These are phyloP conservation scores for Melanotaenia nigrans DNA, from an alignment of 2,797 vertebrate species.

Conservation along the genomic window DNA sequence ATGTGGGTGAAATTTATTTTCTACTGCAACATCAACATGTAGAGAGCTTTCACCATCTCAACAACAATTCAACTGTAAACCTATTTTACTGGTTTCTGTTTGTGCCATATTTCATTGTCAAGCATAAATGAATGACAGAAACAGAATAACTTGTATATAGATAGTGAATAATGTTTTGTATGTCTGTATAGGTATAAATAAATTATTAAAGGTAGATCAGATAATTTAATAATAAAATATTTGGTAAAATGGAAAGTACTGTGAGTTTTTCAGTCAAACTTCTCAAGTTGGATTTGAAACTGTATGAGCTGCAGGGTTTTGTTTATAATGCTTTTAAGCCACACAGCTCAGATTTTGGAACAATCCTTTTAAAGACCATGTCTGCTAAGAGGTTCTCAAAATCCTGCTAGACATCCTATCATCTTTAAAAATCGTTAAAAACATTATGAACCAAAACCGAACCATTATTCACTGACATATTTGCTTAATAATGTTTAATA, in stretches of 20 bases:
- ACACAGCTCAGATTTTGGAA: background rate
- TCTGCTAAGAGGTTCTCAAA: background rate
- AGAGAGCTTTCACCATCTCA: background rate
- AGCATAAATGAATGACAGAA: background rate
- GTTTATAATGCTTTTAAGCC: background rate
- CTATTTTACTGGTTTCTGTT: background rate
- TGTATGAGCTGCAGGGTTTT: background rate
- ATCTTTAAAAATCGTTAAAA: background rate
- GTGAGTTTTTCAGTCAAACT: background rate
- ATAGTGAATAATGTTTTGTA: background rate
- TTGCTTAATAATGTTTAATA: background rate
- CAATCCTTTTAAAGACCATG: background rate
- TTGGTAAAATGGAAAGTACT: background rate
- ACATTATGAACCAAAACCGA: background rate
- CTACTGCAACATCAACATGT: background rate
- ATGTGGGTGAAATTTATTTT: background rate
- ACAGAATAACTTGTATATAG: background rate
- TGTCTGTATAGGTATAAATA: slow-evolving; percentile 23
- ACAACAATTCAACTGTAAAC: background rate
- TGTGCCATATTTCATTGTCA: background rate
- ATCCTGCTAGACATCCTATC: background rate
- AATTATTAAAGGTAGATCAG: slow-evolving; percentile 15
- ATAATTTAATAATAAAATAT: slow-evolving; percentile 24
- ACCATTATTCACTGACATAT: background rate
- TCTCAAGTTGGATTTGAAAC: background rate